Conservation (phyloP, 2,113 vertebrate genomes). For the Thalassoma bifasciatum region DNA sequence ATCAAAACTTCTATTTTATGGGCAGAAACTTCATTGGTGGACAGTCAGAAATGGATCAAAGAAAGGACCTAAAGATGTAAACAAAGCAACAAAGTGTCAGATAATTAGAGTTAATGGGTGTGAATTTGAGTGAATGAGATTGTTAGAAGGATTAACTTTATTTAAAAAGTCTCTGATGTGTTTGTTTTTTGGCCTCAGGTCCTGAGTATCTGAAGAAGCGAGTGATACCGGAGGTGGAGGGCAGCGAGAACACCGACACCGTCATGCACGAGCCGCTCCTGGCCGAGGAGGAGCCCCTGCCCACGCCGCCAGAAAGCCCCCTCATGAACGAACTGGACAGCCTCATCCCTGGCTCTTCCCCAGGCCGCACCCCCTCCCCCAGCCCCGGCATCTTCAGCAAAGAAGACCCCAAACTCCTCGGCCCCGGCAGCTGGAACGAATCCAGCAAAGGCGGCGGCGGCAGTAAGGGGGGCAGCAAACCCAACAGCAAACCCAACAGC, state of each 20-base stretch:
- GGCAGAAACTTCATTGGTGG: no score
- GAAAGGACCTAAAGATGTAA: no score
- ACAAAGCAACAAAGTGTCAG: no score
- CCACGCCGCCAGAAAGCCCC: conserved; percentile 89
- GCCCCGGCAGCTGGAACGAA: conserved; percentile 87
- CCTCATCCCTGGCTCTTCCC: conserved; percentile 72
- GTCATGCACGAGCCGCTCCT: conserved; percentile 83
- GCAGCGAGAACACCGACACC: conserved; percentile 87
- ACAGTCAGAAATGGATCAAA: no score
- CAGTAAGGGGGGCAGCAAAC: conserved; percentile 68
- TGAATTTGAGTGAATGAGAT: no score
- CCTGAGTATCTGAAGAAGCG: conserved; percentile 96
- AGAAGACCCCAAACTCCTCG: conserved; percentile 82
- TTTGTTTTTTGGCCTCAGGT: conserved; percentile 77
- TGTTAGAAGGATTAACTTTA: no score
- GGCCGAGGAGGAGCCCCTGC: conserved; percentile 81
- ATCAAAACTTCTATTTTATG: no score
- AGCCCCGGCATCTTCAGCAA: conserved; percentile 76
- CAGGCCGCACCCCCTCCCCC: conserved; percentile 86
- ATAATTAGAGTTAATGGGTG: no score
- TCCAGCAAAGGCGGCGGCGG: conserved; percentile 61
- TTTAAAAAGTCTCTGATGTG: no score
- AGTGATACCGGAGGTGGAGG: conserved; percentile 90
- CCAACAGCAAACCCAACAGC: no score
- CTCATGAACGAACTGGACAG: conserved; percentile 87